Evolutionary conservation across 2,113 vertebrate genomes (phyloP), one percentile per base, ranked within the genome.

Genomic region (Cariama cristata): DNA sequence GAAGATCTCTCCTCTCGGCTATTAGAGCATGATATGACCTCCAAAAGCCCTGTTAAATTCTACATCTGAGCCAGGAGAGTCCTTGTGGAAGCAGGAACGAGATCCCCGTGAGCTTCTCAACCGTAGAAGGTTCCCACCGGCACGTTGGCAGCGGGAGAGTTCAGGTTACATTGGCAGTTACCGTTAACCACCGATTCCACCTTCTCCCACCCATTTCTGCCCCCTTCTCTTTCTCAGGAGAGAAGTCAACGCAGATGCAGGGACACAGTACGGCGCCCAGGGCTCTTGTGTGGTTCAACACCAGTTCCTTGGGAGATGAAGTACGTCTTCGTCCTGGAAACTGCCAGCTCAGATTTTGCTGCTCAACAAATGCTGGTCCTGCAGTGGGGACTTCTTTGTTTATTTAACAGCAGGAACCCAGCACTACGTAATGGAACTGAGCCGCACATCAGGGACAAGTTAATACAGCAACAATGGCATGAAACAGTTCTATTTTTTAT

Each of bases 111-210:
- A 83, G 71, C 58, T 80, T 59, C 59, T 84, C 55, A 49, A 58
- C 6, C 1, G 0, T 3, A 49, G 49, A 42, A 58, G 42, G 63
- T 18, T 88, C 62, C 55, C 56, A 45, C 32, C 4, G 7, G 72
- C 55, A 42, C 0, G 0, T 0, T 14, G 47, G 69, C 73, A 86
- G 76, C 0, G 0, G 66, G 26, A 64, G 9, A 86, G 33, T 20
- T 44, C 30, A 56, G 45, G 58, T 86, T 32, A 59, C 7, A 0
- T n/a, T 10, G 47, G 56, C 26, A 56, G 24, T 66, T 55, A 50
- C 3, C 19, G 0, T 49, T 38, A 81, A 66, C 60, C 84, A 77
- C 73, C 47, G 38, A 11, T 18, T 71, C 38, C 47, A 47, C 74
- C 68, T 93, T 67, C 50, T 93, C 59, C 24, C 16, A 20, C 30